Conservation (phyloP, 2,113 vertebrate species). For the Marcusenius ussheri region DNA sequence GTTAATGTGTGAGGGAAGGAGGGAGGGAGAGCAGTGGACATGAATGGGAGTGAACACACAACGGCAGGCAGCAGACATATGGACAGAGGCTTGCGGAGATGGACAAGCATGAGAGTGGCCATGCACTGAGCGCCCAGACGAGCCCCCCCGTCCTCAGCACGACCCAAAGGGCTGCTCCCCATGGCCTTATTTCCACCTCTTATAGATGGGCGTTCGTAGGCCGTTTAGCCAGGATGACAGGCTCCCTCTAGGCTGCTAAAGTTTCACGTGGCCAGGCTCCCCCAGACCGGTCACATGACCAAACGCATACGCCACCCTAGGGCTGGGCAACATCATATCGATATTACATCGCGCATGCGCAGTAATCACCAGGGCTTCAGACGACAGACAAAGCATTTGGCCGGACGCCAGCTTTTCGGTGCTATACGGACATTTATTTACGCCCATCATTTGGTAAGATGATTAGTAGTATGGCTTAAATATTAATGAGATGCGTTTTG, state of each 20-base stretch:
- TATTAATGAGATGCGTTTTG: too few relatives aligned
- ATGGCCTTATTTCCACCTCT: too few relatives aligned
- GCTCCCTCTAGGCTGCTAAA: neutral
- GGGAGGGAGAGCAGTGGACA: conserved; percentile 19
- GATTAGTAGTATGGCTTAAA: too few relatives aligned
- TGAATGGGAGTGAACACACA: neutral
- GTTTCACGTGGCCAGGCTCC: neutral
- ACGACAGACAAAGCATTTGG: too few relatives aligned
- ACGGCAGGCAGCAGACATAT: conserved; percentile 7
- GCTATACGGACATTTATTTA: too few relatives aligned
- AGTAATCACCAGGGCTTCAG: too few relatives aligned
- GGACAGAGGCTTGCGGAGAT: neutral
- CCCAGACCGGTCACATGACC: neutral
- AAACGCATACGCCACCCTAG: neutral
- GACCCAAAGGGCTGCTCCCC: neutral
- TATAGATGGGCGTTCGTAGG: too few relatives aligned
- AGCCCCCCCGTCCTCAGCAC: neutral
- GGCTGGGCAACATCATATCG: too few relatives aligned
- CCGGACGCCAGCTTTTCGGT: too few relatives aligned
- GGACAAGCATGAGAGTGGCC: neutral
- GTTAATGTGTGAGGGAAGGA: conserved; percentile 12
- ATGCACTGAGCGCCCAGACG: neutral
- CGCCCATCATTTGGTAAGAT: too few relatives aligned
- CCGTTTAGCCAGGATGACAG: too few relatives aligned
- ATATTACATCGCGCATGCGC: too few relatives aligned